These are phyloP conservation scores for Hermetia illucens DNA, from an alignment of 1,140 invertebrate genomes.

Conservation along the genomic window DNA sequence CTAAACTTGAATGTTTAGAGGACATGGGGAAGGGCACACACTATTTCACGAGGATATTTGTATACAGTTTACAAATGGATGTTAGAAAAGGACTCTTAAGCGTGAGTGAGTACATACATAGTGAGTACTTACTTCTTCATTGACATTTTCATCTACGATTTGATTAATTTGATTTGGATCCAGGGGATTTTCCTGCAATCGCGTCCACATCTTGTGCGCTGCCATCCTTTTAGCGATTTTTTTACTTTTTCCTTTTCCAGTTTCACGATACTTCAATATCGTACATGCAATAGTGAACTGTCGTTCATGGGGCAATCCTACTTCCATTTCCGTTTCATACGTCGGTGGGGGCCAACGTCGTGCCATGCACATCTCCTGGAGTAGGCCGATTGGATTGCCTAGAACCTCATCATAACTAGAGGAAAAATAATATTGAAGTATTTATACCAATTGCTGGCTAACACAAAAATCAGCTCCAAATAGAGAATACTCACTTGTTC, in stretches of 20 bases:
- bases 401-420: slow-evolving; percentile 54
- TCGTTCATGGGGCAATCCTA: slow-evolving; percentile 83
- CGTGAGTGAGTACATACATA: too few relatives aligned
- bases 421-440: too few relatives aligned
- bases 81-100: too few relatives aligned
- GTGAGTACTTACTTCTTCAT: slow-evolving; percentile 33
- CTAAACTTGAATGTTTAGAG: too few relatives aligned
- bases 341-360: slow-evolving; percentile 84
- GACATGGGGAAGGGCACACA: too few relatives aligned
- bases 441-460: too few relatives aligned
- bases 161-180: slow-evolving; percentile 38
- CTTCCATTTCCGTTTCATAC: slow-evolving; percentile 80
- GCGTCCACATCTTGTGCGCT: slow-evolving; percentile 82
- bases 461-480: too few relatives aligned
- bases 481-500: too few relatives aligned
- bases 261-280: slow-evolving; percentile 66
- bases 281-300: slow-evolving; percentile 86
- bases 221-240: slow-evolving; percentile 89
- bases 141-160: slow-evolving; percentile 27
- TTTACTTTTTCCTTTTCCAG: slow-evolving; percentile 84
- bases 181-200: slow-evolving; percentile 59
- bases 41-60: too few relatives aligned
- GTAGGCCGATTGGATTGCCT: slow-evolving; percentile 86
- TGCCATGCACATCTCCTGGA: slow-evolving; percentile 95
- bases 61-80: too few relatives aligned